Conservation (phyloP, 2,797 vertebrate species). For the Catamblyrhynchus diadema region DNA sequence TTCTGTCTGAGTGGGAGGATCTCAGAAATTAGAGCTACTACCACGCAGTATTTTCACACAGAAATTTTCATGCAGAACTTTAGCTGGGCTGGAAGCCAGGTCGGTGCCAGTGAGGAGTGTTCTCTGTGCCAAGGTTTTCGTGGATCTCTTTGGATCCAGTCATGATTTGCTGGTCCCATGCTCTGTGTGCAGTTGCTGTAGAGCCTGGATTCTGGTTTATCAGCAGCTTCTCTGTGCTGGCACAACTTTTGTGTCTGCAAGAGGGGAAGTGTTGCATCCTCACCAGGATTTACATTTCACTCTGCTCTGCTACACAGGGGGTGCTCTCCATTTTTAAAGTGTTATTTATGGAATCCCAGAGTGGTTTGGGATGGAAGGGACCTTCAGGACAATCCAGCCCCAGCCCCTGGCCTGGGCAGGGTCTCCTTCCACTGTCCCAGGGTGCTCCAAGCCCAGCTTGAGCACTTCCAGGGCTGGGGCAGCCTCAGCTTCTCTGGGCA, state of each 20-base stretch:
- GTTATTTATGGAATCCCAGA: not conserved
- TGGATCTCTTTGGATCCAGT: not conserved
- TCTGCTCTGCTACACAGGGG: not conserved
- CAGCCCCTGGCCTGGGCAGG: not conserved
- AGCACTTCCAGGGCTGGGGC: not conserved
- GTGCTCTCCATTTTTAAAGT: not conserved
- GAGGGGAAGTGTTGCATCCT: not conserved
- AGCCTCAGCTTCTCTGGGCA: not conserved
- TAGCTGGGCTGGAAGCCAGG: not conserved
- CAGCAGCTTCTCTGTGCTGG: not conserved
- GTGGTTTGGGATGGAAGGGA: not conserved
- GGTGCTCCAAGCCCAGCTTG: not conserved
- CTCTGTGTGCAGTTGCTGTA: not conserved
- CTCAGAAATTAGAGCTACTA: not conserved
- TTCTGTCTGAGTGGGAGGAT: not conserved
- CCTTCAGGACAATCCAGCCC: not conserved
- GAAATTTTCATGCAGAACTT: not conserved
- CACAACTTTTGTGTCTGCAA: not conserved
- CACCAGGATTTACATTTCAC: not conserved
- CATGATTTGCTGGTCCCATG: not conserved
- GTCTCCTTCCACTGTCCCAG: not conserved
- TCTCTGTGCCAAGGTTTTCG: not conserved
- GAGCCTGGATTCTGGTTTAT: not conserved
- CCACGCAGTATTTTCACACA: not conserved
- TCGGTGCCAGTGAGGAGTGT: not conserved